Evolutionary conservation across 2,888 invertebrate genomes (phyloP), one percentile per base, ranked within the genome.

Genomic region (Drosophila meridionalis): DNA sequence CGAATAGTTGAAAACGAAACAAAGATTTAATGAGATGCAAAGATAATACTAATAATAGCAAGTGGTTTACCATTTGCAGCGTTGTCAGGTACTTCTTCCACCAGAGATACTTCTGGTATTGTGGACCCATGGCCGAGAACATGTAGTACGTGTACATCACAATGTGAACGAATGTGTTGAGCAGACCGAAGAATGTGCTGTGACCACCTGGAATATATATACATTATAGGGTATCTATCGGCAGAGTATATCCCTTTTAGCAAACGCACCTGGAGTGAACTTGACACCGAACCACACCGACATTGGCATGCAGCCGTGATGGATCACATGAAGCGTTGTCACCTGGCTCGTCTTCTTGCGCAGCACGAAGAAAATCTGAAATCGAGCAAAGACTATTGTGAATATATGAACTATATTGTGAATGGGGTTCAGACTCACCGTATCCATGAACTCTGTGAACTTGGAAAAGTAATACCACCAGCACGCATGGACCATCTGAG

Each of bases 381-480:
- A 55, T 3, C 20, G 28, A 38, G 3, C 8, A 14, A 1, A 2
- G 6, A 36, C 11, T 26, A 43, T 20, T 42, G 30, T 26, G 40
- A 40, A n/a, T 38, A n/a, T 38, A 14, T 47, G 73, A 66, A 69
- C 2, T 2, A 40, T 71, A 55, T 53, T 66, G 72, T 55, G 48
- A 38, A 30, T 12, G 7, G 12, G 11, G n/a, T 14, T 5, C 6
- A 14, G 40, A 95, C 96, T 96, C 94, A 98, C 98, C 94, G 98
- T 98, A 94, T 98, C 98, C 94, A 98, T 95, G 93, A 98, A 97
- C 94, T 99, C 99, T 85, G 98, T 97, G 94, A 98, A 98, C 94
- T 99, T 99, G 64, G 98, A 98, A 93, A 98, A 96, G 93, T 97
- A 98, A 94, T 98, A 98, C 98, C 97, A 97, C 98, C 98, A 98